Base-by-base conservation (phyloP, 2,113 vertebrate species). In the Alethe castanea region DNA sequence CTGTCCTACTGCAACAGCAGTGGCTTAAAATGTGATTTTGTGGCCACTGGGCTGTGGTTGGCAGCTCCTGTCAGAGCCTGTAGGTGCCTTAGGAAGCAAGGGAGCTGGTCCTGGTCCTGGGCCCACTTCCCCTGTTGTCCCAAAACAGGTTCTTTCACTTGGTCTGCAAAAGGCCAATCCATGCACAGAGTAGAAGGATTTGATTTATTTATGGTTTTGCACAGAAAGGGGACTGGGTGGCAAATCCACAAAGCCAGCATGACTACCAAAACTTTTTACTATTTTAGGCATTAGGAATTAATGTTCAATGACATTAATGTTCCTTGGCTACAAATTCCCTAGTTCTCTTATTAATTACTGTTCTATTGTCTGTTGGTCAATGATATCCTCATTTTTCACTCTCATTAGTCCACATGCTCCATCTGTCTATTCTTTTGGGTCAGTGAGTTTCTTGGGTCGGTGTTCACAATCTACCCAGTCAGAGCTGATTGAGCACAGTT, bases 11-110 rank as follows among this genome's bases (percentile, higher is more conserved):
- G 52, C n/a, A 36, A 15, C 25, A 12, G 48, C 33, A 2, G 3
- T 31, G 50, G 17, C 48, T 40, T 84, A 28, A 11, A 19, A 31
- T 0, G 0, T 6, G 15, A 5, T 38, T n/a, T 14, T 33, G 20
- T 50, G 40, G 5, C 33, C 45, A 6, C 2, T 4, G 40, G 40
- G 12, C 54, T 22, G 17, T 48, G 5, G 11, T 0, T 61, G 19
- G 47, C 66, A 35, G 60, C 35, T 26, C 6, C 60, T 38, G 8
- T 38, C 66, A 40, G 38, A 40, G 9, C 14, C 28, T n/a, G 19
- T 3, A 4, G 42, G 2, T 47, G 38, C 11, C 61, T 29, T 57
- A 25, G 38, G 19, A 11, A 38, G 45, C 38, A 22, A 60, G 11
- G 7, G 69, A 31, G 12, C 19, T 88, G 45, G 23, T 65, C 35